Evolutionary conservation across 2,888 invertebrate species (phyloP).

Genomic region (Venustoraphidia nigricollis): DNA sequence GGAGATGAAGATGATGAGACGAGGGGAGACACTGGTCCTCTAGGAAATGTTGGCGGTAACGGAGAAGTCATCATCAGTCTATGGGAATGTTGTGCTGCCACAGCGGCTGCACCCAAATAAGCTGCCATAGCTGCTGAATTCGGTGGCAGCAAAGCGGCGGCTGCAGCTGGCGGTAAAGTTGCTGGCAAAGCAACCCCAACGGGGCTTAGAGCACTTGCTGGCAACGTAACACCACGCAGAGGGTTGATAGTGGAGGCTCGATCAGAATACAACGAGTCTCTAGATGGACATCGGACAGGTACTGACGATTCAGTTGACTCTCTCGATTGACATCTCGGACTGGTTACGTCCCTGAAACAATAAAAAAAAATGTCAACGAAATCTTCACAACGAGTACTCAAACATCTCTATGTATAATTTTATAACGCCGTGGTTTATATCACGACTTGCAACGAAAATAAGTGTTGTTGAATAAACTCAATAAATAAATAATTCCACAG

Average conservation of each 20-base stretch:
- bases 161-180: conserved; percentile 48
- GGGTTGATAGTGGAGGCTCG: conserved; percentile 27
- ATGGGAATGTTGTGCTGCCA: conserved; percentile 56
- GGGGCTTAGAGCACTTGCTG: conserved; percentile 44
- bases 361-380: conserved; percentile 18
- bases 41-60: conserved; percentile 26
- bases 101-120: conserved; percentile 57
- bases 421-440: no score
- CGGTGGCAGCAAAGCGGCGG: conserved; percentile 51
- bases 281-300: conserved; percentile 59
- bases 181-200: conserved; percentile 49
- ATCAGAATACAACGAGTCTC: conserved; percentile 60
- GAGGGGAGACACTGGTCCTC: conserved; percentile 49
- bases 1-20: conserved; percentile 54
- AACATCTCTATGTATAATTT: no score
- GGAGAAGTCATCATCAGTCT: conserved; percentile 53
- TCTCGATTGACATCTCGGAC: conserved; percentile 68
- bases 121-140: conserved; percentile 74
- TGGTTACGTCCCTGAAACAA: conserved; percentile 56
- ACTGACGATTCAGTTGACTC: conserved; percentile 52
- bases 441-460: no score
- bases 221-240: conserved; percentile 31
- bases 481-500: no score
- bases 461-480: no score
- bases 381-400: not conserved